Evolutionary conservation across 1,140 invertebrate species (phyloP), one percentile per base, ranked within the genome.

Genomic region (Coelopa frigida): DNA sequence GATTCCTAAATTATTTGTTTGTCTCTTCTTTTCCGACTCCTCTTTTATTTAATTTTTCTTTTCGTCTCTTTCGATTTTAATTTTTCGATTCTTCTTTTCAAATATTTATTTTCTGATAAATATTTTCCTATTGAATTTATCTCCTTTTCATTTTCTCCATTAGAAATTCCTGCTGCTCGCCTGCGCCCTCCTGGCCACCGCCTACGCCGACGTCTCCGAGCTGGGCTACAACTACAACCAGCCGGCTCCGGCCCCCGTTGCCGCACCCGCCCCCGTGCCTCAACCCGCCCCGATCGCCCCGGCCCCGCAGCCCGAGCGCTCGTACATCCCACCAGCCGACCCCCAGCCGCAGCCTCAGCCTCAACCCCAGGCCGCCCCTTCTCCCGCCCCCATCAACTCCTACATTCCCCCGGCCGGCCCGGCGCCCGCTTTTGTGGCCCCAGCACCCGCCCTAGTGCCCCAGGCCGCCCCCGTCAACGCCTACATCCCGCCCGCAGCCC

Each of bases 221-320:
- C 52, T 47, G 1, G 52, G 49, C 5, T 47, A 55, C 0, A 48
- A 49, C 8, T 41, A 54, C 49, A 37, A 49, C 11, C 22, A 31
- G 33, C 15, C 5, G 23, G 15, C 15, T 6, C 46, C 42, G 5
- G 50, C 47, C 17, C 50, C 49, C 32, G 44, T 47, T 17, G 32
- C 10, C 49, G 22, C 8, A 4, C 22, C 35, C 2, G 32, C 40
- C 1, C 49, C 46, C 11, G 56, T 52, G 10, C 51, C 50, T 3
- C 50, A 31, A 11, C 21, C 31, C 8, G 24, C 17, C 0, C 49
- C 35, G 18, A 15, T 41, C 12, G 42, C 52, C 32, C 42, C 47
- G 29, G 35, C 29, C 31, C 52, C 33, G 27, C 53, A 14, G 33
- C n/a, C n/a, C n/a, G n/a, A n/a, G n/a, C n/a, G n/a, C n/a, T n/a